These are phyloP conservation scores for Irena cyanogastra DNA, from an alignment of 2,113 vertebrate genomes.

Conservation along the genomic window DNA sequence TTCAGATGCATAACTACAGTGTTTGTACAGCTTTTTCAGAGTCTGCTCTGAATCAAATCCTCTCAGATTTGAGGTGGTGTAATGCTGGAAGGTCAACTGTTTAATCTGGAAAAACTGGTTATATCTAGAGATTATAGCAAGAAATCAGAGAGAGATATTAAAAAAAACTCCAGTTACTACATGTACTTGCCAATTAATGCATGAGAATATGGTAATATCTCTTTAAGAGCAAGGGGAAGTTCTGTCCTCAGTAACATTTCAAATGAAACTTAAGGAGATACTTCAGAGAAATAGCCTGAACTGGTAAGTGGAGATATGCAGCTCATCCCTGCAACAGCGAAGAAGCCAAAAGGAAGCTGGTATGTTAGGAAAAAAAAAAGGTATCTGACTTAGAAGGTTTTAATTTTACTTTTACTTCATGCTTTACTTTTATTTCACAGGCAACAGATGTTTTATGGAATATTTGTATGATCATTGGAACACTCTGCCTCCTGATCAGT, in stretches of 20 bases:
- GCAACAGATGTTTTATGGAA: not conserved
- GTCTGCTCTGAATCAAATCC: not conserved
- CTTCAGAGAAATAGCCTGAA: not conserved
- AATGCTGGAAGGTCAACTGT: not conserved
- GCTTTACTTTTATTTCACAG: not conserved
- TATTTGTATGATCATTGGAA: not conserved
- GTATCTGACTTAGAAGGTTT: not conserved
- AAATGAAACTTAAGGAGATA: not conserved
- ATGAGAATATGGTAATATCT: not conserved
- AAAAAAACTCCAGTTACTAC: not conserved
- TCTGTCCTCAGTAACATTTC: not conserved
- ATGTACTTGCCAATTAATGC: not conserved
- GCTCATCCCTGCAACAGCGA: not conserved
- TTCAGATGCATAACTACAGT: not conserved
- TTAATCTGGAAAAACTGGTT: not conserved
- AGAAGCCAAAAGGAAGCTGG: not conserved
- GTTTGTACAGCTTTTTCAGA: not conserved
- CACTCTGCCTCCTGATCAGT: not conserved
- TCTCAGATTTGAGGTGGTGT: not conserved
- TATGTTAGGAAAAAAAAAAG: not conserved
- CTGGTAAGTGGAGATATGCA: not conserved
- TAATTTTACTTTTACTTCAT: not conserved
- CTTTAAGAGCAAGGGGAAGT: not conserved
- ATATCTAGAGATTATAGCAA: not conserved
- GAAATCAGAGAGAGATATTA: not conserved